Evolutionary conservation across 2,888 invertebrate genomes (phyloP), one percentile per base, ranked within the genome.

Genomic region (Belgica antarctica): DNA sequence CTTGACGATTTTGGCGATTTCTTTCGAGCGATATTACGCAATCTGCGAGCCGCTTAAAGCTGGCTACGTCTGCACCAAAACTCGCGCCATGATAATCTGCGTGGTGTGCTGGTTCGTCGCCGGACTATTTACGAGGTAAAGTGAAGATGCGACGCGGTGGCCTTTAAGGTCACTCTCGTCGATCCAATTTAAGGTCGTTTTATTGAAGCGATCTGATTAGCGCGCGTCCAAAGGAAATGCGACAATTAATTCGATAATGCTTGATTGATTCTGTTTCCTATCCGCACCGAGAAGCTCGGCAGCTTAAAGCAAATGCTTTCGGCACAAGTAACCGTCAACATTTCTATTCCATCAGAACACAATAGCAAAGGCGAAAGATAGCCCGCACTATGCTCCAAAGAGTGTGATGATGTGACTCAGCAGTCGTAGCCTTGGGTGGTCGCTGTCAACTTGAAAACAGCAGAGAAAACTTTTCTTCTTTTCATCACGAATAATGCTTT

Each of bases 11-110:
- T 81, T 96, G 76, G 95, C 94, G 71, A 96, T 96, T 79, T 93
- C 93, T 77, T 92, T 95, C 79, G 95, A 96, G 80, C 85, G 91
- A 31, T 92, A 90, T 81, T 89, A 90, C 81, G 95, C 95, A 73
- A 94, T 96, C 77, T 95, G 95, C 79, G 90, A 94, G 77, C 95
- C 95, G 0, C 82, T 96, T 69, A 87, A 91, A 75, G 94, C 93
- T 2, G 92, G 92, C 71, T 93, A 92, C 80, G 90, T 93, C 66
- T 94, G 93, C 79, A 94, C 93, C 31, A 92, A 92, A 80, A 86
- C 92, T 8, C 82, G 92, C 70, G 93, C 93, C 0, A 86, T 90
- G 19, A 82, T 90, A 72, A 91, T 94, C 74, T 92, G 92, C 77
- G 82, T 90, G 0, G 79, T 90, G 71, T 92, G 92, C 28, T 94